Base-by-base conservation (phyloP, 1,140 invertebrate species). In the Macrocentrus cingulum region DNA sequence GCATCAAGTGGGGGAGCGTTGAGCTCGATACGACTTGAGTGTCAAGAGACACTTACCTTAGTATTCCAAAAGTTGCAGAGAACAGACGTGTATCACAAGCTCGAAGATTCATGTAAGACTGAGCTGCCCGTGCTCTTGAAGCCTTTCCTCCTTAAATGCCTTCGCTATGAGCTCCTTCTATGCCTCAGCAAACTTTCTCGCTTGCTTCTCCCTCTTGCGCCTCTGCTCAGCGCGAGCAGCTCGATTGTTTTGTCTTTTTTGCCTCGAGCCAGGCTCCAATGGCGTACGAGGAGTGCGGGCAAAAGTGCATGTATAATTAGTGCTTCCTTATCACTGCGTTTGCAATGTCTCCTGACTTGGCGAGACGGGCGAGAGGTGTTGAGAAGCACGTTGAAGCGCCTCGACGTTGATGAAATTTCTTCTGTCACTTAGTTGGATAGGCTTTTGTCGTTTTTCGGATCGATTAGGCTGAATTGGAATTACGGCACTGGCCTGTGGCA, bases 31-130 rank as follows among this genome's bases (percentile, higher is more conserved):
- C 25, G 9, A 4, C 4, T 29, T 29, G 9, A 29, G 4, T 9
- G 4, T 29, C 25, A 29, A 29, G 25, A 29, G 25, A 29, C 25
- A 29, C 25, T 29, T 29, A 4, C 25, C 25, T 29, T 29, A 9
- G 9, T 29, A 29, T 29, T 29, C n/a, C 25, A 29, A 29, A 29
- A 29, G 25, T 29, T 29, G 9, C 9, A 29, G 25, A 29, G 25
- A 9, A 4, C 25, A 29, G 36, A 4, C 4, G 15, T 13, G 36
- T 44, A 16, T 44, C 11, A 46, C 44, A 46, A 15, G 36, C 22
- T n/a, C 37, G 56, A 65, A 60, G 60, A 59, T 55, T 60, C 18
- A 54, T 60, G 52, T 37, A 48, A 50, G 64, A 68, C 65, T 68
- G 66, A 65, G 34, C 52, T 65, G 61, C 64, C 57, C 62, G 57